These are phyloP conservation scores for Oryzias melastigma DNA, from an alignment of 2,113 vertebrate species.

Conservation along the genomic window DNA sequence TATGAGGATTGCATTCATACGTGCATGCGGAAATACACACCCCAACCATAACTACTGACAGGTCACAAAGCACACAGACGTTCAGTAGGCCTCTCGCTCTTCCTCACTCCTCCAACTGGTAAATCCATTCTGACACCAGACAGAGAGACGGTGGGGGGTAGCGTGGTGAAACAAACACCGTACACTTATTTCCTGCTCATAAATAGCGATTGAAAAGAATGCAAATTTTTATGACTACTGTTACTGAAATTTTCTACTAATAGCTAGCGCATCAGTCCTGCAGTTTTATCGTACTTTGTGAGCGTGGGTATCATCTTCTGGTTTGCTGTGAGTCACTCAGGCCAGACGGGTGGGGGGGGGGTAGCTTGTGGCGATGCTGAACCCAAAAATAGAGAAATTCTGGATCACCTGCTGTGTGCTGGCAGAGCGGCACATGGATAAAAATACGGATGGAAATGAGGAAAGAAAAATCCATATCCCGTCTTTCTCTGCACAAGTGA, in stretches of 20 bases:
- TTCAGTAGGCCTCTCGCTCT: conserved; percentile 19
- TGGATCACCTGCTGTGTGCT: conserved; percentile 45
- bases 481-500: background rate
- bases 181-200: conserved; percentile 3
- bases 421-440: background rate
- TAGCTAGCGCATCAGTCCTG: background rate
- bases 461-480: background rate
- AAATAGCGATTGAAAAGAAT: too few relatives aligned
- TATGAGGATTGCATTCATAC: background rate
- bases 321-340: conserved; percentile 44
- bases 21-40: conserved; percentile 17
- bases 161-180: conserved; percentile 70
- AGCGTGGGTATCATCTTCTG: conserved; percentile 31
- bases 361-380: conserved; percentile 37
- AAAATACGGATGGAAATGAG: background rate
- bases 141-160: conserved; percentile 11
- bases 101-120: conserved; percentile 39
- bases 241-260: too few relatives aligned
- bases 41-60: conserved; percentile 46
- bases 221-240: too few relatives aligned
- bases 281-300: conserved; percentile 7
- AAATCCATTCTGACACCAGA: conserved; percentile 82
- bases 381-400: conserved; percentile 18
- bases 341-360: conserved; percentile 29
- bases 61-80: conserved; percentile 56